Evolutionary conservation across 2,797 vertebrate genomes (phyloP).

Genomic region (Ctenopoma multispine): DNA sequence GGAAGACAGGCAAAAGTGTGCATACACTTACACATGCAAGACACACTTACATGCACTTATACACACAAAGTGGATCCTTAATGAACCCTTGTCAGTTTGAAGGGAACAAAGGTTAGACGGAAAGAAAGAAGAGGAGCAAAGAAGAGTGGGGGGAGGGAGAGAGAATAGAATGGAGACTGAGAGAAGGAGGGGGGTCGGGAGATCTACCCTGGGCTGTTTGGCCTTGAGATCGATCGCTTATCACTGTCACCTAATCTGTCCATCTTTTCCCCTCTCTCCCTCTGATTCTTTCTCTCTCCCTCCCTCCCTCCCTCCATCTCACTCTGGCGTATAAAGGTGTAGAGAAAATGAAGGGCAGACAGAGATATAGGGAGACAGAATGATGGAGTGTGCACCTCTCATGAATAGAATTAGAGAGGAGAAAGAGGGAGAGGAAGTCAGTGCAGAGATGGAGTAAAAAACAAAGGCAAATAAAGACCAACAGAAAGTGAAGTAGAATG

Average conservation of each 20-base stretch:
- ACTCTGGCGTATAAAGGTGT: constrained; percentile 57
- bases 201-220: constrained; percentile 69
- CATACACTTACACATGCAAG: constrained; percentile 33
- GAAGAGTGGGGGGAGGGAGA: constrained; percentile 28
- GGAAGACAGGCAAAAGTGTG: constrained; percentile 68
- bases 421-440: constrained; percentile 64
- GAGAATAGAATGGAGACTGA: constrained; percentile 32
- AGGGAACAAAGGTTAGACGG: constrained; percentile 71
- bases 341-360: constrained; percentile 79
- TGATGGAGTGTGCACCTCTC: constrained; percentile 76
- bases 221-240: constrained; percentile 83
- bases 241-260: constrained; percentile 82
- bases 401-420: constrained; percentile 80
- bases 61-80: constrained; percentile 71
- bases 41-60: constrained; percentile 54
- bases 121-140: constrained; percentile 46
- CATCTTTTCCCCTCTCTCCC: constrained; percentile 73
- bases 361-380: constrained; percentile 76
- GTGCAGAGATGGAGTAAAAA: constrained; percentile 68
- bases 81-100: constrained; percentile 79
- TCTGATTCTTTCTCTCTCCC: constrained; percentile 16
- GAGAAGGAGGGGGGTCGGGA: neutral
- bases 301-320: constrained; percentile 40
- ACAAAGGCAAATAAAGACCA: constrained; percentile 78
- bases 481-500: constrained; percentile 62